phyloP scores from a whole-genome alignment of 2,797 vertebrate species.

The Falco concolor region DNA sequence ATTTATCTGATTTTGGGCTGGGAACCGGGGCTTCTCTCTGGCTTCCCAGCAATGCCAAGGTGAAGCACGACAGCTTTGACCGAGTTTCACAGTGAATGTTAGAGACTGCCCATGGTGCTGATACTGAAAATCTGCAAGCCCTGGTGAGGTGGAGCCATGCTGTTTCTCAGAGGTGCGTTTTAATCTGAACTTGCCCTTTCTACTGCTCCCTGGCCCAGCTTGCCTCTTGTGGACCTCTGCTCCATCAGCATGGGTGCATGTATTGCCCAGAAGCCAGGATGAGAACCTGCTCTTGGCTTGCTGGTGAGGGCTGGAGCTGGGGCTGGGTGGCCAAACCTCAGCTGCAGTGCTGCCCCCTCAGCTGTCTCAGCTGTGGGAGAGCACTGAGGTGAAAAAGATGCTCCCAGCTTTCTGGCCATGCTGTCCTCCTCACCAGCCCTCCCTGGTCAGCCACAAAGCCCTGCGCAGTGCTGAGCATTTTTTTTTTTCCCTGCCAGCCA shows the following conservation, averaged over 20 bases:
- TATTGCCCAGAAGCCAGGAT: not conserved
- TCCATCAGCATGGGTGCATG: not conserved
- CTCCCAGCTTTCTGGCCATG: not conserved
- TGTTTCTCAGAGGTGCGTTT: not conserved
- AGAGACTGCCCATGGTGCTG: not conserved
- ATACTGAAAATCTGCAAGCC: not conserved
- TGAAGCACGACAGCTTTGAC: not conserved
- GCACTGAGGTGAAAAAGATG: not conserved
- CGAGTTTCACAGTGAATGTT: not conserved
- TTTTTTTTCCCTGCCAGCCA: not conserved
- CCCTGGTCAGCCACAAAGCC: not conserved
- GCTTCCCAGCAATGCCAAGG: not conserved
- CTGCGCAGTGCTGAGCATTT: not conserved
- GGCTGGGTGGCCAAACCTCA: not conserved
- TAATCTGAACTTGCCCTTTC: not conserved
- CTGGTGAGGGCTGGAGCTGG: fast-evolving
- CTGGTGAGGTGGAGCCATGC: fast-evolving
- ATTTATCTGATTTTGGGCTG: not conserved
- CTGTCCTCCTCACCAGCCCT: not conserved
- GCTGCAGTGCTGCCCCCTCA: not conserved
- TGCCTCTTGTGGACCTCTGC: not conserved
- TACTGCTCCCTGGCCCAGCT: not conserved
- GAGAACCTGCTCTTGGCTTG: not conserved
- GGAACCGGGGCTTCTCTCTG: not conserved
- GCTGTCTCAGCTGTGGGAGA: not conserved